Percentiles rank a stretch among this genome's conserved stretches.
phyloP scores from a whole-genome alignment of 2,888 invertebrate genomes.

The Theodoxus fluviatilis region DNA sequence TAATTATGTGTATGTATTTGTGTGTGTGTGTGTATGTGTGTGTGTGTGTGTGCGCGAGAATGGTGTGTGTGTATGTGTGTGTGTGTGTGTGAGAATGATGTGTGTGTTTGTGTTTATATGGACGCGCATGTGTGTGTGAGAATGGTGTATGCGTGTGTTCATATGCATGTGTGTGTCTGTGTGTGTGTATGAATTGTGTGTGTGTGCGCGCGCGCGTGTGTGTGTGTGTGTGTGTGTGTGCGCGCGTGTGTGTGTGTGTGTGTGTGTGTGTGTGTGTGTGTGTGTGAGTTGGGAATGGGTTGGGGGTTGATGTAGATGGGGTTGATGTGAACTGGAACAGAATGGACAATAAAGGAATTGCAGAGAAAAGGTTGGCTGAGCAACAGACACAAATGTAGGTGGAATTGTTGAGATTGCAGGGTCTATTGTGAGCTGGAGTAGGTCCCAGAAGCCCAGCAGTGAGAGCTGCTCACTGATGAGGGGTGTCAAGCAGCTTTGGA shows the following conservation, averaged over 20 bases:
- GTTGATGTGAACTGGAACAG: slow-evolving; percentile 45
- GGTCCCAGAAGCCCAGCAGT: too few relatives aligned
- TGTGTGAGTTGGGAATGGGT: slow-evolving; percentile 37
- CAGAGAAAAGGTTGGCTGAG: slow-evolving; percentile 43
- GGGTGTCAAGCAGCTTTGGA: too few relatives aligned
- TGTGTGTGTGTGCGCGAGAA: slow-evolving; percentile 31
- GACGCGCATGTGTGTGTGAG: neutral
- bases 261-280: slow-evolving; percentile 10
- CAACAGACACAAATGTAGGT: slow-evolving; percentile 46
- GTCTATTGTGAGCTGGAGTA: too few relatives aligned
- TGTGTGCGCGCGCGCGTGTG: neutral
- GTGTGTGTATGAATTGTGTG: neutral
- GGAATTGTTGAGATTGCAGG: too few relatives aligned
- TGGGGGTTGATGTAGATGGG: slow-evolving; percentile 48
- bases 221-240: neutral
- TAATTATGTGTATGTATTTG: neutral
- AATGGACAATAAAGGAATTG: slow-evolving; percentile 42
- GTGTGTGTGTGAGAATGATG: slow-evolving; percentile 48
- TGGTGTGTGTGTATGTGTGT: slow-evolving; percentile 48
- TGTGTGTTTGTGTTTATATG: neutral
- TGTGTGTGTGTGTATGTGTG: slow-evolving; percentile 2
- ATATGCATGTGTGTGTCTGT: neutral
- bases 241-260: neutral
- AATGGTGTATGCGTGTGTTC: neutral
- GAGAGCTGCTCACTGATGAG: too few relatives aligned